phyloP scores from a whole-genome alignment of 1,140 invertebrate species.

The Megathymus violae region DNA sequence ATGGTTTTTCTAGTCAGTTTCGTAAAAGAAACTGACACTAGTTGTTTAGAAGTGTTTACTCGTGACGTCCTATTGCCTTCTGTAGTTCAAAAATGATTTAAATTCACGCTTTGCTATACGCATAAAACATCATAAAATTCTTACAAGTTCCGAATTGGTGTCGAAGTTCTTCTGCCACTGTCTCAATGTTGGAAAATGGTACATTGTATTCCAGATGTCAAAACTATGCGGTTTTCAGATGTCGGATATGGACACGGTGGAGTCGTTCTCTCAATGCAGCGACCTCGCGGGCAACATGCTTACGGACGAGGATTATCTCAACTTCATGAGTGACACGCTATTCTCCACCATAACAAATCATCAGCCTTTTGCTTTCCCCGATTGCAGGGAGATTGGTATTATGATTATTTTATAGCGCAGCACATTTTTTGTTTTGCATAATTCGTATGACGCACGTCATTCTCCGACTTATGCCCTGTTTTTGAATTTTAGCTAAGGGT shows the following conservation, averaged over 20 bases:
- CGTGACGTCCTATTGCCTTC: too few relatives aligned
- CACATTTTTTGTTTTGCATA: conserved; percentile 27
- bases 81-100: conserved; percentile 1
- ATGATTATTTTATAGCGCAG: conserved; percentile 33
- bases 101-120: conserved; percentile 21
- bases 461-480: conserved; percentile 37
- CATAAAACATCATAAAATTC: too few relatives aligned
- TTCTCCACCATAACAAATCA: conserved; percentile 94
- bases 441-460: conserved; percentile 3
- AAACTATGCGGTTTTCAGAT: conserved; percentile 84
- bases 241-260: conserved; percentile 91
- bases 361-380: conserved; percentile 97
- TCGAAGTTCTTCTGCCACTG: background rate
- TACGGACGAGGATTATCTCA: conserved; percentile 95
- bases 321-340: conserved; percentile 94
- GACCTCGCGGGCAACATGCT: conserved; percentile 88
- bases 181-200: conserved; percentile 26
- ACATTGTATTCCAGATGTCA: conserved; percentile 51
- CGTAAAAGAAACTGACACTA: too few relatives aligned
- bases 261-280: conserved; percentile 88
- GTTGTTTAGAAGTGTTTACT: too few relatives aligned
- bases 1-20: too few relatives aligned
- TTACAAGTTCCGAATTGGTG: background rate
- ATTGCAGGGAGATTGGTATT: conserved; percentile 97
- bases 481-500: conserved; percentile 84